Base-by-base conservation (phyloP, 2,113 vertebrate species). In the Cyprinus carpio region DNA sequence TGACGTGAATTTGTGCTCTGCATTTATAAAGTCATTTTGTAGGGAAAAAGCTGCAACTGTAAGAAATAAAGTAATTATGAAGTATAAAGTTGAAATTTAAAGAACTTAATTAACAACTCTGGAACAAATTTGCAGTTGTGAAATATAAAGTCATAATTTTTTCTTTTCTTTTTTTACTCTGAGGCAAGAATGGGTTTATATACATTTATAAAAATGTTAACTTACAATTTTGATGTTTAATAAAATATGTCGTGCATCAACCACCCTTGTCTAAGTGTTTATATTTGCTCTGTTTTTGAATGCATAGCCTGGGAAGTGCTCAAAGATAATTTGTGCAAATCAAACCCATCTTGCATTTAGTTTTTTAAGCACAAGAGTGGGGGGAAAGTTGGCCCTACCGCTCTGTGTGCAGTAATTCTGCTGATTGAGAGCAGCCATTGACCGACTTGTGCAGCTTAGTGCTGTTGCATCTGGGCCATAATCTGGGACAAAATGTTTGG, bases 401-500 rank as follows among this genome's bases (percentile, higher is more conserved):
- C 46, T 83, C 69, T 13, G 31, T 72, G 49, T 78, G 54, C 40
- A 54, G 40, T 65, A 82, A 89, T 86, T 84, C 49, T 81, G 49
- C 64, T 49, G 56, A 75, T 40, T 40, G 40, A 72, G 65, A 27
- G 77, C 82, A 65, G 84, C 46, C 56, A 84, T 74, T 90, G 85
- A 85, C 86, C 46, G 65, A 78, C 75, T 79, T 87, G 75, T 82
- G 76, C 67, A 83, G 82, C 34, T 88, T 87, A 90, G 86, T 46
- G 69, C 40, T 51, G 23, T 64, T 87, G 80, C 79, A 88, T 89
- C 83, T 91, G 87, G 83, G 81, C 74, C 75, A 49, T 90, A 91
- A 90, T 90, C 89, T 90, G 83, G 85, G 87, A 89, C 90, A 90
- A 89, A 90, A 90, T 91, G 88, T 88, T 89, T 91, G 90, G 87